Evolutionary conservation across 2,888 invertebrate genomes (phyloP).

Genomic region (Hypomecis atomaria): DNA sequence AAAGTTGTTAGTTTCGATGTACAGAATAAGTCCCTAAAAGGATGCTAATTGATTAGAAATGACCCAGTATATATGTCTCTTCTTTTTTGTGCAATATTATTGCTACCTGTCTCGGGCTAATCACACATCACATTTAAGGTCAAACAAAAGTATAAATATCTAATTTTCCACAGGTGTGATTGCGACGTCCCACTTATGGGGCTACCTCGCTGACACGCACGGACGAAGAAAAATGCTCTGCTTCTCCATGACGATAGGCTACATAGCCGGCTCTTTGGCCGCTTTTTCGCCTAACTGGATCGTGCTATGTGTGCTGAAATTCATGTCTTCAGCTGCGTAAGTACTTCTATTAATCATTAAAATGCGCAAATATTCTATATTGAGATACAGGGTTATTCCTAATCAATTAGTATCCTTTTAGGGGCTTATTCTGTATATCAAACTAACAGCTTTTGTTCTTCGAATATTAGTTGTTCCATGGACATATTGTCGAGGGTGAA

Average conservation of each 20-base stretch:
- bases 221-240: conserved; percentile 66
- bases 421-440: too few species aligned
- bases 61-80: too few species aligned
- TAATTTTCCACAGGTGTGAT: conserved; percentile 72
- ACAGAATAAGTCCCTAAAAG: too few species aligned
- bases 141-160: background rate
- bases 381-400: background rate
- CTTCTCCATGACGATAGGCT: conserved; percentile 74
- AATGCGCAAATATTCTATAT: too few species aligned
- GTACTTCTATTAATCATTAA: conserved; percentile 48
- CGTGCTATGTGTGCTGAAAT: conserved; percentile 83
- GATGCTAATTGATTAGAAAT: too few species aligned
- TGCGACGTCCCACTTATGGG: conserved; percentile 71
- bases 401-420: too few species aligned
- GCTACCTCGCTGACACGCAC: conserved; percentile 71
- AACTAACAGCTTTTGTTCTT: too few species aligned
- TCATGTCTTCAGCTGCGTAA: conserved; percentile 86
- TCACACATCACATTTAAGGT: background rate
- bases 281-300: conserved; percentile 85
- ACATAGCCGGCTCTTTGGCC: conserved; percentile 77
- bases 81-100: too few species aligned
- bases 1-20: too few species aligned
- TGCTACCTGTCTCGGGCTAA: too few species aligned
- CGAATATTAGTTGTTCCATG: too few species aligned
- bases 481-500: too few species aligned